Evolutionary conservation across 2,113 vertebrate genomes (phyloP).

Genomic region (Rallus limicola): DNA sequence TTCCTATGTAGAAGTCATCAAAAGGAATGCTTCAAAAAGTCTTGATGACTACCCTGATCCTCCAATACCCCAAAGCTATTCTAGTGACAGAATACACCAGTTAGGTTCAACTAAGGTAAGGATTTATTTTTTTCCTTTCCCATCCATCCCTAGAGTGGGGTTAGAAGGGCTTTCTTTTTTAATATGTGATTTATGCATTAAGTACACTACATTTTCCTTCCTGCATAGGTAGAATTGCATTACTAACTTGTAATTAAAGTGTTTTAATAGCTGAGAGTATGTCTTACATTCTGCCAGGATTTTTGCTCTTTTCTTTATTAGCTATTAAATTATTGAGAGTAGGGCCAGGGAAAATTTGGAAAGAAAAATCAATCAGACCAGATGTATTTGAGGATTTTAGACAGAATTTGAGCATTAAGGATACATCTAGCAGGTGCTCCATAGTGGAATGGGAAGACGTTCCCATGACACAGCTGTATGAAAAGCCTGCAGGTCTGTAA

Average conservation of each 20-base stretch:
- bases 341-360: not conserved
- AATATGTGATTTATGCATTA: not conserved
- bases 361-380: not conserved
- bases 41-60: conserved; percentile 82
- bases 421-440: not conserved
- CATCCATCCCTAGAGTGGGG: not conserved
- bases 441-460: not conserved
- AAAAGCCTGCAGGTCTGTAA: not conserved
- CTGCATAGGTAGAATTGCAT: not conserved
- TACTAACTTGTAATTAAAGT: not conserved
- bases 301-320: not conserved
- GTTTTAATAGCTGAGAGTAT: not conserved
- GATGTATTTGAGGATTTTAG: not conserved
- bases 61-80: conserved; percentile 81
- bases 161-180: not conserved
- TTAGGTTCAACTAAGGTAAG: conserved; percentile 89
- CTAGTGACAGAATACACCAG: conserved; percentile 83
- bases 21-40: conserved; percentile 84
- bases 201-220: not conserved
- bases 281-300: not conserved
- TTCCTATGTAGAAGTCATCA: conserved; percentile 92
- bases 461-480: not conserved
- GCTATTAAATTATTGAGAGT: not conserved
- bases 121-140: not conserved
- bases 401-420: not conserved